Evolutionary conservation across 2,797 vertebrate species (phyloP).

Genomic region (Acanthis flammea): DNA sequence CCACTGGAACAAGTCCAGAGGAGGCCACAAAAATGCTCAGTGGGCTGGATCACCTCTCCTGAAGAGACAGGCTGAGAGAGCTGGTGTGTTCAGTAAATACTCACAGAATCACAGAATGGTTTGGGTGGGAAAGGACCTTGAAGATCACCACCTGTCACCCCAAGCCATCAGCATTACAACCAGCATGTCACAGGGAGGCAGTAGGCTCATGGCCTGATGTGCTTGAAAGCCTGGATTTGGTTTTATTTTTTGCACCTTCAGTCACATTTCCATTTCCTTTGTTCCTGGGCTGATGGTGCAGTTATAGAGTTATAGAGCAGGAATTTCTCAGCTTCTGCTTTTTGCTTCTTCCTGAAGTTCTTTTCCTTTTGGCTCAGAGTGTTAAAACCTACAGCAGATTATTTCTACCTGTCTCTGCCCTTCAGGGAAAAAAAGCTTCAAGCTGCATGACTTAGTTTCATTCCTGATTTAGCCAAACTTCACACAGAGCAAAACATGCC

Average conservation of each 20-base stretch:
- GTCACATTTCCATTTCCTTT: neutral
- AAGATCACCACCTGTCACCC: neutral
- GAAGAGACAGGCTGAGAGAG: neutral
- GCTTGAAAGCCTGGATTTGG: neutral
- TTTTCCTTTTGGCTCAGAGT: neutral
- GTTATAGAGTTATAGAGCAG: neutral
- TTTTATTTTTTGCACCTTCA: neutral
- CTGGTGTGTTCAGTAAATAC: neutral
- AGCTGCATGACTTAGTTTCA: neutral
- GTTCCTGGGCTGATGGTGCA: neutral
- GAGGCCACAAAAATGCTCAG: neutral
- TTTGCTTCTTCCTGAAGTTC: neutral
- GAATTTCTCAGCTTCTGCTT: neutral
- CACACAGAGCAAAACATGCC: neutral
- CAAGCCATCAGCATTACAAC: neutral
- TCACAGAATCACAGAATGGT: neutral
- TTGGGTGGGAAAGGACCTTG: neutral
- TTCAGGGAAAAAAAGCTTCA: neutral
- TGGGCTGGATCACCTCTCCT: neutral
- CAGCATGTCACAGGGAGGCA: neutral
- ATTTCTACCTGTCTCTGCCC: neutral
- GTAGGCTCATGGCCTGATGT: neutral
- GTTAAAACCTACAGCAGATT: neutral
- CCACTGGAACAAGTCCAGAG: fast-evolving
- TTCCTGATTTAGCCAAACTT: neutral